phyloP scores from a whole-genome alignment of 2,888 invertebrate genomes.

The Poecilus cupreus region DNA sequence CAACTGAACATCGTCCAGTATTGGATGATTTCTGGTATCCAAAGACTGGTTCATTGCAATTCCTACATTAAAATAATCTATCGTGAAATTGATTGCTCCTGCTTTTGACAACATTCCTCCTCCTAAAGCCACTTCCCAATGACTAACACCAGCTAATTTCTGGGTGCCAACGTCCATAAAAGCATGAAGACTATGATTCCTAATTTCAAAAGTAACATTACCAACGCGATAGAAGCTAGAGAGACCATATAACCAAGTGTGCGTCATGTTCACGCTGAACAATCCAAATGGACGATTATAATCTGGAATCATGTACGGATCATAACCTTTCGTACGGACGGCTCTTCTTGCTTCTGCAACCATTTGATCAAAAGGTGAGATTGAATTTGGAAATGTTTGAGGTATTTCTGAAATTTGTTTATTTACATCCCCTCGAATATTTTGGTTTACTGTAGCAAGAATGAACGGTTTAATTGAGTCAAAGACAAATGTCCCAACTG shows the following conservation, averaged over 20 bases:
- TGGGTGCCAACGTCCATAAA: conserved; percentile 87
- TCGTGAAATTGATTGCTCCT: conserved; percentile 84
- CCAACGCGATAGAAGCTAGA: conserved; percentile 89
- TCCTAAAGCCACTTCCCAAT: conserved; percentile 85
- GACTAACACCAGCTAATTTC: conserved; percentile 83
- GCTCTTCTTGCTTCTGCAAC: conserved; percentile 84
- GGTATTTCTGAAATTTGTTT: conserved; percentile 82
- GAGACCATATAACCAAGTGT: conserved; percentile 87
- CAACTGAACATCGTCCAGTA: conserved; percentile 83
- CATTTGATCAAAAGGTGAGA: conserved; percentile 89
- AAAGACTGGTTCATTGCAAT: conserved; percentile 83
- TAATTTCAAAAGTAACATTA: conserved; percentile 78
- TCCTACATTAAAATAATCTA: conserved; percentile 84
- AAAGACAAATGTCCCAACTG: conserved; percentile 87
- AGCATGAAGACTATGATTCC: conserved; percentile 81
- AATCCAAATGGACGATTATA: conserved; percentile 83
- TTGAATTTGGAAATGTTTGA: conserved; percentile 87
- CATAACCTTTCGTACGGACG: conserved; percentile 80
- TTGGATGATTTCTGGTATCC: conserved; percentile 84
- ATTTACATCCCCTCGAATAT: conserved; percentile 84
- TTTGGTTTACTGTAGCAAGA: conserved; percentile 84
- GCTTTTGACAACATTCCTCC: conserved; percentile 81
- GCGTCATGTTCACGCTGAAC: conserved; percentile 80
- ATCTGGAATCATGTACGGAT: conserved; percentile 85
- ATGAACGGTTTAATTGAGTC: conserved; percentile 92